Evolutionary conservation across 2,888 invertebrate genomes (phyloP).

Genomic region (Stenichneumon culpator): DNA sequence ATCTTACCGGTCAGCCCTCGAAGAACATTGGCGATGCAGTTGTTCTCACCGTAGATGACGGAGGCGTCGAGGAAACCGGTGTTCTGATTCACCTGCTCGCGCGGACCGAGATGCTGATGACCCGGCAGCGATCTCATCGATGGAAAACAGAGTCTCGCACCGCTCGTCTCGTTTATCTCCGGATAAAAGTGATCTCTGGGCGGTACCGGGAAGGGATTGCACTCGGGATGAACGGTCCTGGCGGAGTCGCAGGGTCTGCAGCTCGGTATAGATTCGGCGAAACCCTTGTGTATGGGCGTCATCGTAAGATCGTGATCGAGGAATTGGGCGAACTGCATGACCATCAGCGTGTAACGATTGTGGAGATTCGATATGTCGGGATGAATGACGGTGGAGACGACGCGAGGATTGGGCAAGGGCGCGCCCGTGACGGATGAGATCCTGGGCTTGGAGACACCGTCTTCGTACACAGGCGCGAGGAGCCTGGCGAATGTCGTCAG

Average conservation of each 20-base stretch:
- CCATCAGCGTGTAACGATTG: conserved; percentile 94
- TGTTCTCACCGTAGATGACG: conserved; percentile 95
- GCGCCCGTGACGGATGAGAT: conserved; percentile 91
- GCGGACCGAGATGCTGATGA: conserved; percentile 94
- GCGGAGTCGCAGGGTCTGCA: conserved; percentile 96
- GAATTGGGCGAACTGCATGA: conserved; percentile 98
- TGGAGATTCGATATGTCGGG: conserved; percentile 96
- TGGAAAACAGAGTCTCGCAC: conserved; percentile 95
- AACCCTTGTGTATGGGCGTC: conserved; percentile 96
- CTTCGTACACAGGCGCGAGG: conserved; percentile 94
- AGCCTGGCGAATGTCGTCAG: conserved; percentile 94
- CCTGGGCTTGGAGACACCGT: conserved; percentile 94
- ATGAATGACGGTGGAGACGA: conserved; percentile 95
- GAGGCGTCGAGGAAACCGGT: conserved; percentile 96
- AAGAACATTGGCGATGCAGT: conserved; percentile 91
- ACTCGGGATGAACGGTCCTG: conserved; percentile 96
- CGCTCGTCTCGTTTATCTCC: conserved; percentile 93
- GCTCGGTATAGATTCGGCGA: conserved; percentile 95
- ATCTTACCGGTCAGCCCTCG: conserved; percentile 93
- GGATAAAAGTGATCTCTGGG: conserved; percentile 96
- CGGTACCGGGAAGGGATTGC: conserved; percentile 96
- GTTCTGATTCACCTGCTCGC: conserved; percentile 98
- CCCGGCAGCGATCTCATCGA: conserved; percentile 98
- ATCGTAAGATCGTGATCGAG: conserved; percentile 97
- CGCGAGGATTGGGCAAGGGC: conserved; percentile 93